Percentiles rank a stretch among this genome's conserved stretches.
Evolutionary conservation across 2,797 vertebrate genomes (phyloP).

Genomic region (Rhinogobio ventralis): DNA sequence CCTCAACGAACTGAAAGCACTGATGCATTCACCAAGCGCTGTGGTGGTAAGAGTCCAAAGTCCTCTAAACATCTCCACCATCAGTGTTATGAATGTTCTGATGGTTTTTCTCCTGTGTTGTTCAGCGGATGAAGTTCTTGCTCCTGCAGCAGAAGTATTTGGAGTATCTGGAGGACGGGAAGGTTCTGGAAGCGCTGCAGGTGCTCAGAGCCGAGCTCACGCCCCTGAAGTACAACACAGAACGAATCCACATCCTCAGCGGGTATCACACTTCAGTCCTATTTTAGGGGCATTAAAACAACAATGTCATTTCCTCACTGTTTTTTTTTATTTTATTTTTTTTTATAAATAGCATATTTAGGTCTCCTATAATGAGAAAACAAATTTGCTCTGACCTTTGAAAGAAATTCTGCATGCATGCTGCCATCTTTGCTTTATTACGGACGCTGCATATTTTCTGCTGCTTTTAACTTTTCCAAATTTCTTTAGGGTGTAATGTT

Average conservation of each 20-base stretch:
- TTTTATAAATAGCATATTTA: background rate
- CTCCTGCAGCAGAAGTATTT: slow-evolving; percentile 98
- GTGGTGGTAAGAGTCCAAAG: slow-evolving; percentile 87
- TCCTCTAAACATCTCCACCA: background rate
- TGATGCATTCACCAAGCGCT: slow-evolving; percentile 97
- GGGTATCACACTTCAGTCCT: slow-evolving; percentile 73
- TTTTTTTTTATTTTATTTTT: background rate
- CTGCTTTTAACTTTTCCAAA: no score
- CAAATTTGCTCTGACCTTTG: background rate
- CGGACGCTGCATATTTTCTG: no score
- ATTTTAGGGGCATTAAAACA: background rate
- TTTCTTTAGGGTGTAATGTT: background rate
- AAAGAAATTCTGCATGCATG: background rate
- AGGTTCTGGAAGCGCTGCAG: slow-evolving; percentile 90
- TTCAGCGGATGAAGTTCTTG: slow-evolving; percentile 97
- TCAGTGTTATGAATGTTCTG: background rate
- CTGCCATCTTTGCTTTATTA: background rate
- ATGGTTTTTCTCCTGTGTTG: slow-evolving; percentile 1
- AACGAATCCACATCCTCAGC: slow-evolving; percentile 89
- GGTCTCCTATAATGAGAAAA: background rate
- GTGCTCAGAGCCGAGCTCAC: slow-evolving; percentile 88
- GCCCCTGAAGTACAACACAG: slow-evolving; percentile 90
- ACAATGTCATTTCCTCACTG: background rate
- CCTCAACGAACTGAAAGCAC: slow-evolving; percentile 95
- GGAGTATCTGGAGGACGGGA: slow-evolving; percentile 96